Evolutionary conservation across 2,888 invertebrate genomes (phyloP).

Genomic region (Drosophila mimica): DNA sequence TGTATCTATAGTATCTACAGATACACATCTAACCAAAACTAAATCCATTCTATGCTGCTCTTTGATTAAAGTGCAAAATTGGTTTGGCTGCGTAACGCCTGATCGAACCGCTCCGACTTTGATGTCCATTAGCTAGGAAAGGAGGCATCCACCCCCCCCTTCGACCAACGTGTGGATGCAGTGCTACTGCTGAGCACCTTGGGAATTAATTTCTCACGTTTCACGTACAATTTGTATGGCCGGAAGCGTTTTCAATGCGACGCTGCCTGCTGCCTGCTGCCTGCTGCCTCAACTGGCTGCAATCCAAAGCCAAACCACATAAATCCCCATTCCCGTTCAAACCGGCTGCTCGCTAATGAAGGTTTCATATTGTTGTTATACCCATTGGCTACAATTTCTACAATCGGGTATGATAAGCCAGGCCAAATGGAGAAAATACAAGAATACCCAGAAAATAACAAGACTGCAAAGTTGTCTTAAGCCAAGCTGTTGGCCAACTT

Average conservation of each 20-base stretch:
- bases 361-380: constrained; percentile 66
- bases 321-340: constrained; percentile 7
- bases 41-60: not conserved
- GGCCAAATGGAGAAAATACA: not conserved
- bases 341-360: constrained; percentile 66
- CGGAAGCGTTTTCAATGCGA: constrained; percentile 72
- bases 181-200: constrained; percentile 49
- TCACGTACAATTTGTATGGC: constrained; percentile 73
- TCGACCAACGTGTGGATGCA: not conserved
- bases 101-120: constrained; percentile 14
- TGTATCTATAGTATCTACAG: not conserved
- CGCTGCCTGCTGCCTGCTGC: constrained; percentile 21
- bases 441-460: not conserved
- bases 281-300: constrained; percentile 18
- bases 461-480: not conserved
- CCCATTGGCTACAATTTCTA: constrained; percentile 5
- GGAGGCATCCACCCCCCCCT: not conserved
- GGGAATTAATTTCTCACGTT: constrained; percentile 76
- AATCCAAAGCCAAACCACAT: constrained; percentile 22
- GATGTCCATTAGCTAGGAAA: constrained; percentile 14
- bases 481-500: not conserved
- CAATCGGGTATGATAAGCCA: not conserved
- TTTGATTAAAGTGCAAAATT: constrained; percentile 5
- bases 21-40: not conserved
- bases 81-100: not conserved